phyloP scores from a whole-genome alignment of 2,888 invertebrate species.

The Lepetodrilus schrolli region DNA sequence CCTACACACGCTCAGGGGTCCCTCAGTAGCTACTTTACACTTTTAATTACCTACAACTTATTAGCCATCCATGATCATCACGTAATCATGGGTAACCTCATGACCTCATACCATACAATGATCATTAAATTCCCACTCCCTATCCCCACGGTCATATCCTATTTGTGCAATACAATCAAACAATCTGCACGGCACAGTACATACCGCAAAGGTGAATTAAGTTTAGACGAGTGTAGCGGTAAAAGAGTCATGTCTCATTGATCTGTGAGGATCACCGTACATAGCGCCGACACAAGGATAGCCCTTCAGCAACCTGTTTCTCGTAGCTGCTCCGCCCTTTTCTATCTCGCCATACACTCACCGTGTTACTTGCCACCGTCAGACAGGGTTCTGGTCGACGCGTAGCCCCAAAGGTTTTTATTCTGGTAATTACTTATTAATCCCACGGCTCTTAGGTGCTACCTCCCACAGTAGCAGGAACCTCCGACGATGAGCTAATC shows the following conservation, averaged over 20 bases:
- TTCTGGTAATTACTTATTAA: constrained; percentile 4
- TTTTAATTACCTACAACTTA: background rate
- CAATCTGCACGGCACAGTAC: background rate
- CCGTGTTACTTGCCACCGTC: background rate
- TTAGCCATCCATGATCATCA: background rate
- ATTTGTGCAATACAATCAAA: background rate
- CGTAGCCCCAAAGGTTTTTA: background rate
- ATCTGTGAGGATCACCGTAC: background rate
- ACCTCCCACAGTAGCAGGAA: constrained; percentile 5
- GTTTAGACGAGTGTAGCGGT: background rate
- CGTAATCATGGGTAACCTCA: background rate
- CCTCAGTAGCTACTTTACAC: too few species aligned
- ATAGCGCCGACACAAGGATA: background rate
- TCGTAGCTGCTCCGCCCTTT: background rate
- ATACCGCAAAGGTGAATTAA: constrained; percentile 7
- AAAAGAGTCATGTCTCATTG: background rate
- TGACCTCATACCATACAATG: background rate
- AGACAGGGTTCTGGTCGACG: background rate
- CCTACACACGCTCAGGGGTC: too few species aligned
- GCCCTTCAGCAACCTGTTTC: background rate
- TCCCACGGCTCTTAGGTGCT: background rate
- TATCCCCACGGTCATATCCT: background rate
- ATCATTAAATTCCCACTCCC: background rate
- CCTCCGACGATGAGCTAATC: constrained; percentile 10
- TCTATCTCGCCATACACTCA: too few species aligned